These are phyloP conservation scores for Doryteuthis pealeii DNA, from an alignment of 1,140 invertebrate genomes.

Conservation along the genomic window DNA sequence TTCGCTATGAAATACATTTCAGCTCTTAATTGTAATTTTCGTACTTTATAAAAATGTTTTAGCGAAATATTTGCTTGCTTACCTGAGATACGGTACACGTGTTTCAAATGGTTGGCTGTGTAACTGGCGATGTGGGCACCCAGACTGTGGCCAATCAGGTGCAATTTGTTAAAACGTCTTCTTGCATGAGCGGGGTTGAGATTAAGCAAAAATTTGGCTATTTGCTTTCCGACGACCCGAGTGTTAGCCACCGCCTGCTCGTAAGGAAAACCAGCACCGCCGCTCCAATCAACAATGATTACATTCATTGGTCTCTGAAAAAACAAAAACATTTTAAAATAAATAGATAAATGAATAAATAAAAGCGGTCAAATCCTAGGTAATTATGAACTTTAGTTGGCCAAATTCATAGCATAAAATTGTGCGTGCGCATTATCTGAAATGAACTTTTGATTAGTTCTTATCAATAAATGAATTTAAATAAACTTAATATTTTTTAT, in stretches of 20 bases:
- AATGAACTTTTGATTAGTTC: too few relatives aligned
- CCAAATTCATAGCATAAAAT: too few relatives aligned
- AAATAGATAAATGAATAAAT: too few relatives aligned
- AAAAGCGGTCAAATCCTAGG: neutral
- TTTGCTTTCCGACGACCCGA: conserved; percentile 84
- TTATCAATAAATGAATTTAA: too few relatives aligned
- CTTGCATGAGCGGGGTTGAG: conserved; percentile 28
- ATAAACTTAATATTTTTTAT: too few relatives aligned
- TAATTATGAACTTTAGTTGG: neutral
- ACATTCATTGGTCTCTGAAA: conserved; percentile 68
- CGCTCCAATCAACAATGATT: conserved; percentile 93
- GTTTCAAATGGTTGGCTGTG: conserved; percentile 73
- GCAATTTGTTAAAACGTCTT: conserved; percentile 50
- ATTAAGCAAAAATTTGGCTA: conserved; percentile 72
- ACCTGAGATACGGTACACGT: neutral
- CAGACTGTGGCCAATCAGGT: conserved; percentile 88
- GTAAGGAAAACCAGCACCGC: conserved; percentile 87
- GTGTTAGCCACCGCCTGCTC: conserved; percentile 91
- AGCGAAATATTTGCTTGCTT: too few relatives aligned
- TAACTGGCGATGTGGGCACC: conserved; percentile 88
- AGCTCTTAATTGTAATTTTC: too few relatives aligned
- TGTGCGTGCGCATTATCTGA: too few relatives aligned
- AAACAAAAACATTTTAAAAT: neutral
- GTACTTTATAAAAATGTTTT: too few relatives aligned
- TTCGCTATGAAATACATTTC: too few relatives aligned